phyloP scores from a whole-genome alignment of 2,888 invertebrate genomes.

The Phymatocera aterrima region DNA sequence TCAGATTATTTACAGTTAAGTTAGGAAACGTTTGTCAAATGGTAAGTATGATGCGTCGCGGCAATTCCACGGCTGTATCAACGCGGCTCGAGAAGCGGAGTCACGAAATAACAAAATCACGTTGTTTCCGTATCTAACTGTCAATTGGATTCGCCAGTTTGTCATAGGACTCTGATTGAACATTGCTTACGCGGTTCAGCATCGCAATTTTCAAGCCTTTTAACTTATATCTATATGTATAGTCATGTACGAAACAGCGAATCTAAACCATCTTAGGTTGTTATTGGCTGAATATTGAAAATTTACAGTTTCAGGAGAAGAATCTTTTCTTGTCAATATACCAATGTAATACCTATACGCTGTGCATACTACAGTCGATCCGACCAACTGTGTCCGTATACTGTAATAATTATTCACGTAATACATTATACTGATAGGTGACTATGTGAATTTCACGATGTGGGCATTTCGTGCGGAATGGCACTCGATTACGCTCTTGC shows the following conservation, averaged over 20 bases:
- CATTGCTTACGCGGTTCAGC: constrained; percentile 4
- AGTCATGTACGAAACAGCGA: too few relatives aligned
- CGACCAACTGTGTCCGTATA: too few relatives aligned
- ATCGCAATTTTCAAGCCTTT: constrained; percentile 24
- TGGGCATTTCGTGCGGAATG: background rate
- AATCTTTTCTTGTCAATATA: too few relatives aligned
- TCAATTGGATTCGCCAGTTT: constrained; percentile 42
- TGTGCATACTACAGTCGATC: too few relatives aligned
- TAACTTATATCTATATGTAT: too few relatives aligned
- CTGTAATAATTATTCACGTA: too few relatives aligned
- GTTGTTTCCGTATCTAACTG: constrained; percentile 27
- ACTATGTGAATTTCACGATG: too few relatives aligned
- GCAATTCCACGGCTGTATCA: constrained; percentile 25
- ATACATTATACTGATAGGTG: too few relatives aligned
- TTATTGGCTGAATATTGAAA: background rate
- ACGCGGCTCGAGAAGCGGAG: background rate
- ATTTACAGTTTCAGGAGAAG: too few relatives aligned
- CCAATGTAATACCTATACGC: too few relatives aligned
- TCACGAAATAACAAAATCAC: constrained; percentile 37
- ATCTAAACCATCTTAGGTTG: background rate
- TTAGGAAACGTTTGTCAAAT: constrained; percentile 24
- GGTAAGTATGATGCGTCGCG: constrained; percentile 38
- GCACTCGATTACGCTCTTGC: constrained; percentile 8
- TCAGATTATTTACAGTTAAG: constrained; percentile 36
- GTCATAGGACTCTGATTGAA: background rate